A percentile compares a stretch with the other conserved stretches of the same genome.
These are phyloP conservation scores for Phalacrocorax pelagicus DNA, from an alignment of 2,113 vertebrate species.

Conservation along the genomic window DNA sequence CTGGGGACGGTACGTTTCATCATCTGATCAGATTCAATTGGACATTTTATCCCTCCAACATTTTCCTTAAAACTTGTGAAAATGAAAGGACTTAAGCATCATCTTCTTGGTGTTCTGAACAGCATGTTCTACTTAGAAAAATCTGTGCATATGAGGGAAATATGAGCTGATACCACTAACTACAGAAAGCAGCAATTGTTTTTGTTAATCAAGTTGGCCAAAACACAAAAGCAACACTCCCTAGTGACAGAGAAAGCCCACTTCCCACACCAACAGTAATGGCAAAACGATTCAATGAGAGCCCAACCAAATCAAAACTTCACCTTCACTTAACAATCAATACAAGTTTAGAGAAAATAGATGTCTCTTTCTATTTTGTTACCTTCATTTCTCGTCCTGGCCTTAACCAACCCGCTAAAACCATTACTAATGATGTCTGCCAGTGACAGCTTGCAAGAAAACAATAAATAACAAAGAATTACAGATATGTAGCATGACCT, in stretches of 20 bases:
- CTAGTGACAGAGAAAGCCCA: neutral
- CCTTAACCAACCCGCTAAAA: neutral
- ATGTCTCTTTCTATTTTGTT: neutral
- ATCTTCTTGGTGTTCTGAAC: neutral
- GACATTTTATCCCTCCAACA: neutral
- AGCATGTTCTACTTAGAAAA: neutral
- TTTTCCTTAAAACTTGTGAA: conserved; percentile 21
- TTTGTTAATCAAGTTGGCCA: neutral
- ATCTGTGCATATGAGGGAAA: neutral
- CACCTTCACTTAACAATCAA: neutral
- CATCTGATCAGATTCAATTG: neutral
- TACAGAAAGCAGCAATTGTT: neutral
- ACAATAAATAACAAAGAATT: neutral
- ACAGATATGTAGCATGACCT: neutral
- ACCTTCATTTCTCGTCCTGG: neutral
- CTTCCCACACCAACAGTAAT: neutral
- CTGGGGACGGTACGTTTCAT: neutral
- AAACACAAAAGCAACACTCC: neutral
- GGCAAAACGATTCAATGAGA: neutral
- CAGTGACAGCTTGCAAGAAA: neutral
- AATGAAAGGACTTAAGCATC: neutral
- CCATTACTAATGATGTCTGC: neutral
- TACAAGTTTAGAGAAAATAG: neutral
- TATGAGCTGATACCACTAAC: neutral
- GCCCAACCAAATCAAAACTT: neutral